Percentiles rank a stretch among this genome's conserved stretches.
phyloP scores from a whole-genome alignment of 2,797 vertebrate genomes.

The Manis pentadactyla region DNA sequence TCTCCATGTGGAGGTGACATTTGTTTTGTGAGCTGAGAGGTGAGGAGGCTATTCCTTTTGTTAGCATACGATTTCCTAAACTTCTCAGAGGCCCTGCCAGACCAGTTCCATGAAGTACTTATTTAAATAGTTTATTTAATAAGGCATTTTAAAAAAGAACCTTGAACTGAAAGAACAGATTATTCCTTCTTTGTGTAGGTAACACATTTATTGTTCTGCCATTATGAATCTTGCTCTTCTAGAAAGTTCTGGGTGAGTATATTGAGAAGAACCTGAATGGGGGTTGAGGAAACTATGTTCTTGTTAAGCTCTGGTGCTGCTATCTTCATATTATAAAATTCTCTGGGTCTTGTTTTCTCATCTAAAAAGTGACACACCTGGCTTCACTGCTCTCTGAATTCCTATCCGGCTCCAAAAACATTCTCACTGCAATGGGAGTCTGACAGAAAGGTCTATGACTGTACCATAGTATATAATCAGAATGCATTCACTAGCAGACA shows the following conservation, averaged over 20 bases:
- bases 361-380: not conserved
- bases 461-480: not conserved
- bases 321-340: not conserved
- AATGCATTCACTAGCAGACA: not conserved
- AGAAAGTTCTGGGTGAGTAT: not conserved
- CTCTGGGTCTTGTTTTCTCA: not conserved
- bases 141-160: conserved; percentile 1
- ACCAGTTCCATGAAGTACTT: not conserved
- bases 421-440: not conserved
- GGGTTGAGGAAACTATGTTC: not conserved
- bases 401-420: not conserved
- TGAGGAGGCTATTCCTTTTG: not conserved
- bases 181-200: not conserved
- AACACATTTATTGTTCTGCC: not conserved
- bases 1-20: not conserved
- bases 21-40: not conserved
- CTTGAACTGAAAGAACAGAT: not conserved
- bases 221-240: not conserved
- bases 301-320: not conserved
- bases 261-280: not conserved
- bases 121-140: not conserved
- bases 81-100: not conserved
- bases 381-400: not conserved
- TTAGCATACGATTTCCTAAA: not conserved
- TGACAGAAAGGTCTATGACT: not conserved